Base-by-base conservation (phyloP, 2,888 invertebrate genomes). In the Drepanosiphum platanoidis region DNA sequence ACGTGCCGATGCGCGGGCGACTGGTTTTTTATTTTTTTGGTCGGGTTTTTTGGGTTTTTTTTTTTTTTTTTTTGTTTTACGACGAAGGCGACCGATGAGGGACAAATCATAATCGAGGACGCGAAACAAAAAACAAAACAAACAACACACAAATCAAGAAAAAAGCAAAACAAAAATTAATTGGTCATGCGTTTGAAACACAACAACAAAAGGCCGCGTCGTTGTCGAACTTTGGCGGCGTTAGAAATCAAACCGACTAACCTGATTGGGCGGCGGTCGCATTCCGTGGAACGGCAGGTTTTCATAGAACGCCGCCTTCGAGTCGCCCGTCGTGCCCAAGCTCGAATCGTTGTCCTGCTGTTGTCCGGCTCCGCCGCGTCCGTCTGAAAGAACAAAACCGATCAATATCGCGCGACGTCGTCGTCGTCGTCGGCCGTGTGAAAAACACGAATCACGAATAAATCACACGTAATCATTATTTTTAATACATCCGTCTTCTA, bases 281-380 rank as follows among this genome's bases (percentile, higher is more conserved):
- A 97, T 93, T 89, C 96, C 96, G 90, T 97, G 97, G 93, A 97
- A 97, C 89, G 97, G 97, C 89, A 97, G 93, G 91, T 97, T 97
- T 92, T 97, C 97, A 92, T 97, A 97, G 90, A 95, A 94, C 82
- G 91, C 91, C 90, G 95, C 95, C 89, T 93, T 93, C 90, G 94
- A 94, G 3, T 83, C 83, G 90, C 95, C 95, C 91, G 93, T 93
- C 94, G 93, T 93, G 22, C 81, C 81, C 30, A 72, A 39, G 39
- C 61, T 84, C 4, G 84, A 84, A 18, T 75, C 84, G 58, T 77
- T 68, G 27, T 83, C 83, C n/a, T 66, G 83, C 18, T 58, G 82
- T 30, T 82, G 82, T 9, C 46, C 52, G 22, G 36, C 32, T 68
- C 52, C 52, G 8, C 77, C 68, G 4, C 75, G 75, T 5, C 34